A percentile compares a stretch with the other conserved stretches of the same genome.
phyloP scores from a whole-genome alignment of 1,140 invertebrate genomes.

The Diuraphis noxia region DNA sequence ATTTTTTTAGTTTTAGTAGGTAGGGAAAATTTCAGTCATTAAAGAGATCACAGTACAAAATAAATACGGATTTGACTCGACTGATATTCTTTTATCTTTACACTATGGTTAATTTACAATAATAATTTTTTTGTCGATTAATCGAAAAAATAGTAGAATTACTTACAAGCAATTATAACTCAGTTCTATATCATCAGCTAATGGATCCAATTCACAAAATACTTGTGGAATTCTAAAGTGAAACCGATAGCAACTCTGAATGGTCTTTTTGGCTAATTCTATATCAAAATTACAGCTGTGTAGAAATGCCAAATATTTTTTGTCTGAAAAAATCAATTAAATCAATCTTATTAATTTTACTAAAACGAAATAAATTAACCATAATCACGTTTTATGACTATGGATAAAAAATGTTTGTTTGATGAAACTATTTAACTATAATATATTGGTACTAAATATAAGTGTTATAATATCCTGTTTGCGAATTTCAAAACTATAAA shows the following conservation, averaged over 20 bases:
- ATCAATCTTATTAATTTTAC: not conserved
- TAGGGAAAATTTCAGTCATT: not conserved
- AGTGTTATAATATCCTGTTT: not conserved
- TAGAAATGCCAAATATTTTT: conserved; percentile 24
- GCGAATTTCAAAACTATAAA: not conserved
- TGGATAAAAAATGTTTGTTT: not conserved
- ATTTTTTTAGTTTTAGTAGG: too few relatives aligned
- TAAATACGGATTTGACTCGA: not conserved
- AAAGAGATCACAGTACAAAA: accelerated
- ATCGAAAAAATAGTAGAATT: not conserved
- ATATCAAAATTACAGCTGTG: conserved; percentile 36
- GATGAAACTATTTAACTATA: not conserved
- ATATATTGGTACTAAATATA: too few relatives aligned
- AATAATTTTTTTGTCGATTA: not conserved
- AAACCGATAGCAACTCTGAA: not conserved
- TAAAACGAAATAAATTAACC: not conserved
- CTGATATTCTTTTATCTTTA: not conserved
- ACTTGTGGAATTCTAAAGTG: conserved; percentile 11
- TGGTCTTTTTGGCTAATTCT: conserved; percentile 15
- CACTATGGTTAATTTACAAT: not conserved
- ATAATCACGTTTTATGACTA: not conserved
- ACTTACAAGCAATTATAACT: conserved; percentile 16
- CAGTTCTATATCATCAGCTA: not conserved
- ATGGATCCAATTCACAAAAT: conserved; percentile 30
- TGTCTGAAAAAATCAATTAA: conserved; percentile 33